Evolutionary conservation across 2,888 invertebrate genomes (phyloP).

Genomic region (Clistopyga incitator): DNA sequence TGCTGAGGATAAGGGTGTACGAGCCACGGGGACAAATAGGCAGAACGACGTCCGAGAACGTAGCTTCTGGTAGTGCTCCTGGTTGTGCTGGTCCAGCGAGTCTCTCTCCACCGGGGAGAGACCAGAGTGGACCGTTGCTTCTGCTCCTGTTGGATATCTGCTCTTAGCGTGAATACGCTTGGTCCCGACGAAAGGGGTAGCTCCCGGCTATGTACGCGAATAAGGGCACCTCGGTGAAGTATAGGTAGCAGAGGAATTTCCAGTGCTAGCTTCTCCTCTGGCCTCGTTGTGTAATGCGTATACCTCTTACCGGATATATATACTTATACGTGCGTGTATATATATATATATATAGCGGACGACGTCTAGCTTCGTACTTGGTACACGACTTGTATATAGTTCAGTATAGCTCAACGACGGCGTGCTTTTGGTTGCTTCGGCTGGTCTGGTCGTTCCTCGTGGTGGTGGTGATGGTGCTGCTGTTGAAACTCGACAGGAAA

Average conservation of each 20-base stretch:
- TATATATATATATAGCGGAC: slow-evolving; percentile 23
- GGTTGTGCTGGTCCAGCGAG: slow-evolving; percentile 42
- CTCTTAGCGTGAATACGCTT: slow-evolving; percentile 60
- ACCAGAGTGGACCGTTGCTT: slow-evolving; percentile 46
- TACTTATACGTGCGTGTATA: no score
- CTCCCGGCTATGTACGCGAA: slow-evolving; percentile 42
- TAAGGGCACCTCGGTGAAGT: slow-evolving; percentile 48
- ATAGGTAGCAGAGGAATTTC: slow-evolving; percentile 56
- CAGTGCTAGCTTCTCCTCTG: slow-evolving; percentile 30
- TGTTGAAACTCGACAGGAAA: slow-evolving; percentile 54
- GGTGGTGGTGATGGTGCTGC: not conserved
- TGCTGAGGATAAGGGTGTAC: slow-evolving; percentile 52
- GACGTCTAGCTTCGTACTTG: slow-evolving; percentile 46
- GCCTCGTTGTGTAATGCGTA: slow-evolving; percentile 39
- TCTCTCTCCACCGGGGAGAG: slow-evolving; percentile 46
- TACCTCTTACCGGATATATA: slow-evolving; percentile 30
- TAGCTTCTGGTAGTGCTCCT: slow-evolving; percentile 22
- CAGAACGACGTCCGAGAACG: slow-evolving; percentile 64
- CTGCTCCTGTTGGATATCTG: slow-evolving; percentile 55
- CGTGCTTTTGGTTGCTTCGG: slow-evolving; percentile 43
- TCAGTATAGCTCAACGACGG: slow-evolving; percentile 46
- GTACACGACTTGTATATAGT: slow-evolving; percentile 32
- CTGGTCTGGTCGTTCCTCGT: not conserved
- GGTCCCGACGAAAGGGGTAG: slow-evolving; percentile 43
- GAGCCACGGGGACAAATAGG: slow-evolving; percentile 62